phyloP scores from a whole-genome alignment of 2,113 vertebrate species.

The Callithrix jacchus region DNA sequence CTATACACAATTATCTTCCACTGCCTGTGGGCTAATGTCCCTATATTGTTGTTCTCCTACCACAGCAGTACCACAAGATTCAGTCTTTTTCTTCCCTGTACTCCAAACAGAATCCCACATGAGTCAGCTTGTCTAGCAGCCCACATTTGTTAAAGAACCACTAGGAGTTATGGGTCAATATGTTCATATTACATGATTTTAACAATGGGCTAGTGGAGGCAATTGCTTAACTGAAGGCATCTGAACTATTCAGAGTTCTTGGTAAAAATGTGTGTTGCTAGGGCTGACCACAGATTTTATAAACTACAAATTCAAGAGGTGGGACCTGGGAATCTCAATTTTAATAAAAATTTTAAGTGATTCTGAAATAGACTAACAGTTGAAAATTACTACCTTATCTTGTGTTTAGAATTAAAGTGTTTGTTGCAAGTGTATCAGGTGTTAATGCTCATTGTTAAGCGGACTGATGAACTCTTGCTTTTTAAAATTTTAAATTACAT shows the following conservation, averaged over 20 bases:
- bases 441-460: not conserved
- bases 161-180: not conserved
- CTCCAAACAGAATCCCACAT: not conserved
- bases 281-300: not conserved
- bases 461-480: not conserved
- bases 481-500: conserved; percentile 10
- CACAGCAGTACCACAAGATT: not conserved
- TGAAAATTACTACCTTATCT: not conserved
- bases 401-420: conserved; percentile 41
- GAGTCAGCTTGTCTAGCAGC: not conserved
- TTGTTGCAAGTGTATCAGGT: not conserved
- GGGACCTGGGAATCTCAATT: not conserved
- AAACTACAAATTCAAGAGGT: not conserved
- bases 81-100: not conserved
- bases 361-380: not conserved
- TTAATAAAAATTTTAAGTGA: conserved; percentile 12
- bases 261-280: conserved; percentile 14
- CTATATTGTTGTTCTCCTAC: not conserved
- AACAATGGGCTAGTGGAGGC: not conserved
- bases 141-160: not conserved
- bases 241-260: not conserved
- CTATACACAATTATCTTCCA: not conserved
- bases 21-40: not conserved
- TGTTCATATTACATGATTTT: not conserved
- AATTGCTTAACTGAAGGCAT: conserved; percentile 20